Conservation (phyloP, 2,113 vertebrate species). For the Xenopus tropicalis region UCB_Xtro_10.0 CM004451.2:63357501-63358000, state of each 20-base stretch:
- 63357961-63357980: background rate
- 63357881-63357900: slow-evolving; percentile 14
- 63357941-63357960: slow-evolving; percentile 3
- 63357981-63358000: slow-evolving; percentile 2
- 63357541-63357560: no score
- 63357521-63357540: no score
- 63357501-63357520: no score
- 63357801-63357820: slow-evolving; percentile 25
- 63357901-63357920: slow-evolving; percentile 36
- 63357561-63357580: no score
- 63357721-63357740: slow-evolving; percentile 14
- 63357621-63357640: no score
- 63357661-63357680: no score
- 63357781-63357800: slow-evolving; percentile 10
- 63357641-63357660: no score
- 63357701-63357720: background rate
- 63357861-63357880: slow-evolving; percentile 14
- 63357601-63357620: no score
- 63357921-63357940: slow-evolving; percentile 34
- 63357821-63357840: slow-evolving; percentile 29
- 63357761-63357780: slow-evolving; percentile 17
- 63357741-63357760: slow-evolving; percentile 17
- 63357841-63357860: slow-evolving; percentile 22
- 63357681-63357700: no score
- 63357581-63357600: no score